Evolutionary conservation across 2,797 vertebrate genomes (phyloP).

Genomic region (Acanthiza pusilla): DNA sequence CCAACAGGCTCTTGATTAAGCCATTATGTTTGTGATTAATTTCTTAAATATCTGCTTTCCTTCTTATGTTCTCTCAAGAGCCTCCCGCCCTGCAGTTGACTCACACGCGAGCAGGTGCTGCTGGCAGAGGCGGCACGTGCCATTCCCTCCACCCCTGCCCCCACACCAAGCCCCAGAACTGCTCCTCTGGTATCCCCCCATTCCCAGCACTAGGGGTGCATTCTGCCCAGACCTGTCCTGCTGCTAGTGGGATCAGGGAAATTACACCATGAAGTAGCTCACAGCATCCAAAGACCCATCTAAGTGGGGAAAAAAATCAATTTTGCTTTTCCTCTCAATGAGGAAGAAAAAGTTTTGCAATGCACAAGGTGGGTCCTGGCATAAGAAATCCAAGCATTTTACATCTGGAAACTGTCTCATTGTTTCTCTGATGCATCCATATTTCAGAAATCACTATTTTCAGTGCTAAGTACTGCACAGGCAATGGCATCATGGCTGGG

Average conservation of each 20-base stretch:
- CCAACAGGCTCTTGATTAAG: conserved; percentile 23
- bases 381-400: not conserved
- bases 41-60: conserved; percentile 54
- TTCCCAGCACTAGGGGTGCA: fast-evolving
- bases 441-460: not conserved
- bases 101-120: conserved; percentile 7
- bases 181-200: not conserved
- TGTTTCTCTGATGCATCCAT: not conserved
- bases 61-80: conserved; percentile 29
- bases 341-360: not conserved
- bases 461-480: not conserved
- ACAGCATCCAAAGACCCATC: not conserved
- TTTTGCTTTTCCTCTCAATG: not conserved
- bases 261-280: fast-evolving
- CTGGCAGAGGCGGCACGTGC: not conserved
- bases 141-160: not conserved
- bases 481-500: fast-evolving
- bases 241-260: not conserved
- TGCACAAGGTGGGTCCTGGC: not conserved
- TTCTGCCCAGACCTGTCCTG: not conserved
- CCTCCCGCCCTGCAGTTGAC: not conserved
- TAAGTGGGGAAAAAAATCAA: not conserved
- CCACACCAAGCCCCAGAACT: fast-evolving
- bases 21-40: conserved; percentile 51
- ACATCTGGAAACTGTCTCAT: not conserved